These are phyloP conservation scores for Motacilla alba DNA, from an alignment of 2,113 vertebrate genomes.

Conservation along the genomic window DNA sequence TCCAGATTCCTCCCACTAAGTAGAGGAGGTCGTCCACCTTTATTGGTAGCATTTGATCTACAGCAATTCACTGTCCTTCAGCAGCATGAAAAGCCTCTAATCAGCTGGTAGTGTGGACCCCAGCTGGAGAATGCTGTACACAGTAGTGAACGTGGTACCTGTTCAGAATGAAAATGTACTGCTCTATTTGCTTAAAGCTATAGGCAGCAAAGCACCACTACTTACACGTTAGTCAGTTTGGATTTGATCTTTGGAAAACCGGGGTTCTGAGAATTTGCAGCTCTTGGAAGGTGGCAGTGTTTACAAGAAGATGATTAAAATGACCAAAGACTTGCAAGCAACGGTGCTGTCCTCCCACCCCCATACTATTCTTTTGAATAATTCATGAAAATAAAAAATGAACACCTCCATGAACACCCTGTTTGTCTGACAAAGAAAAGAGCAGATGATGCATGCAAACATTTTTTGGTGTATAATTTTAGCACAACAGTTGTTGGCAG, in stretches of 20 bases:
- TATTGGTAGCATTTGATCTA: conserved; percentile 35
- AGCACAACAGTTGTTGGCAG: background rate
- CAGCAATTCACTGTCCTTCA: conserved; percentile 33
- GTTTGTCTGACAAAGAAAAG: background rate
- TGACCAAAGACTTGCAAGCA: background rate
- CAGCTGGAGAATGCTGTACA: conserved; percentile 18
- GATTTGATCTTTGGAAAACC: background rate
- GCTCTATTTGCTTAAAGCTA: background rate
- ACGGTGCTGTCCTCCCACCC: fast-evolving
- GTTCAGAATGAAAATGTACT: conserved; percentile 38
- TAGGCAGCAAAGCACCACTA: background rate
- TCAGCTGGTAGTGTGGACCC: background rate
- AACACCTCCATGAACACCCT: background rate
- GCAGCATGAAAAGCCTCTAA: conserved; percentile 41
- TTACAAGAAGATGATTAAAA: background rate
- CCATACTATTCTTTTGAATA: background rate
- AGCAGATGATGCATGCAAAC: background rate
- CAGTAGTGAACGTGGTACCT: background rate
- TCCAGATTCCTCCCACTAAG: conserved; percentile 5
- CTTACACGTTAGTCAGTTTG: background rate
- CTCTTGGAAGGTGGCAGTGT: background rate
- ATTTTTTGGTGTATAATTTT: background rate
- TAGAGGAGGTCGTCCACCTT: background rate
- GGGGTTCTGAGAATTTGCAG: background rate
- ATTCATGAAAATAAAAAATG: background rate